Conservation (phyloP, 1,140 invertebrate genomes). For the Anoplophora glabripennis region DNA sequence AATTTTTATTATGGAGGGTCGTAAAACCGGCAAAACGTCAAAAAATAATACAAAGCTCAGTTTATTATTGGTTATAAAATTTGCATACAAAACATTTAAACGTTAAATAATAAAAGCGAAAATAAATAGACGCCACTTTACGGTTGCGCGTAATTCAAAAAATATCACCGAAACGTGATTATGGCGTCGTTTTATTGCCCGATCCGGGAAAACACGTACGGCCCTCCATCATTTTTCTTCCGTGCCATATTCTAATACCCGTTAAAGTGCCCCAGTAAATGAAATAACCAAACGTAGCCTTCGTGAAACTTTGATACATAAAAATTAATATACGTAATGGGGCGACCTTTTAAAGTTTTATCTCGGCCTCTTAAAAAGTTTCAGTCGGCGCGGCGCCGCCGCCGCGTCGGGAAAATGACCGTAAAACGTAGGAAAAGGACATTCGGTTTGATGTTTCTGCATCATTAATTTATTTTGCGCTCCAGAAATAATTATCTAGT, state of each 20-base stretch:
- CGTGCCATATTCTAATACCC: background rate
- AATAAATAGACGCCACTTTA: conserved; percentile 5
- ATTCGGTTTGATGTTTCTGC: too few relatives aligned
- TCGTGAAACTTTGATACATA: background rate
- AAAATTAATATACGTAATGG: background rate
- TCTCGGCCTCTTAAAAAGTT: background rate
- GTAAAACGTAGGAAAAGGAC: too few relatives aligned
- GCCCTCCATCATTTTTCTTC: background rate
- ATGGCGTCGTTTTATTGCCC: background rate
- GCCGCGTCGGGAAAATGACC: too few relatives aligned
- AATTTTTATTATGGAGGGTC: background rate
- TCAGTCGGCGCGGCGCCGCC: background rate
- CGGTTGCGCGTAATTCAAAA: conserved; percentile 2
- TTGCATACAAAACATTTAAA: conserved; percentile 5
- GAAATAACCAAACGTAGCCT: background rate
- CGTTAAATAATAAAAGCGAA: background rate
- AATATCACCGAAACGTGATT: conserved; percentile 7
- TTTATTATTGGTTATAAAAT: background rate
- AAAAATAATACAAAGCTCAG: background rate
- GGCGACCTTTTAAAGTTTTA: background rate
- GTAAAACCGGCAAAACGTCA: background rate
- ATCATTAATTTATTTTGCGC: too few relatives aligned
- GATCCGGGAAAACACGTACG: background rate
- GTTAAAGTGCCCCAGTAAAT: background rate
- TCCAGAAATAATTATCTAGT: too few relatives aligned